Base-by-base conservation (phyloP, 2,113 vertebrate species). In the Cisticola juncidis region DNA sequence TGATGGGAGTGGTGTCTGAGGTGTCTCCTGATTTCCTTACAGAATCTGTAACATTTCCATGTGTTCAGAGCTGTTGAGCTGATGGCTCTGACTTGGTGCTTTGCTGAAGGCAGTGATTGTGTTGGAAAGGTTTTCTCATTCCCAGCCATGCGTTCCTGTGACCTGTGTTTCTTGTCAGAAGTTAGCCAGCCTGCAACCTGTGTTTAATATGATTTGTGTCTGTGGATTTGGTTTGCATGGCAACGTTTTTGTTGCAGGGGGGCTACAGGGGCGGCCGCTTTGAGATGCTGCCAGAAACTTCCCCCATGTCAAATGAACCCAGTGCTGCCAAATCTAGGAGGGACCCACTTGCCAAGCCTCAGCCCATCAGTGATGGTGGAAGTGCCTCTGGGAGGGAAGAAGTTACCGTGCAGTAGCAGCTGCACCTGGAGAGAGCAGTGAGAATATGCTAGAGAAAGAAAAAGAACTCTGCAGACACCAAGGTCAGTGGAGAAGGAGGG, bases 331-430 rank as follows among this genome's bases (percentile, higher is more conserved):
- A 38, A 15, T n/a, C 8, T 6, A 18, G 36, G 65, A 61, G 7
- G 5, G 42, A 68, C 3, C 19, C 4, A 5, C 25, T 51, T 44
- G 36, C 53, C 58, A 26, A 40, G 64, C 22, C 23, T 1, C 6
- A 57, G 58, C 22, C 33, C 22, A 5, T 20, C 16, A 31, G 22
- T 7, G 14, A 14, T 0, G 0, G 26, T 51, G 58, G 14, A 23
- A 13, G 29, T 4, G 16, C 17, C 12, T 24, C 53, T 57, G 45
- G 38, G 14, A 54, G 17, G 5, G 12, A 42, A 62, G 54, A 66
- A 68, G 33, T n/a, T 29, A 23, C 17, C 42, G 47, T 26, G 48
- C n/a, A 42, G 15, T 4, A 42, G 26, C 36, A 50, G 10, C 17
- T 56, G 36, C 7, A 50, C 33, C 33, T 17, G 20, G 16, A 36